A percentile compares a stretch with the other conserved stretches of the same genome.
Conservation (phyloP, 2,797 vertebrate species). For the Molossus molossus region DNA sequence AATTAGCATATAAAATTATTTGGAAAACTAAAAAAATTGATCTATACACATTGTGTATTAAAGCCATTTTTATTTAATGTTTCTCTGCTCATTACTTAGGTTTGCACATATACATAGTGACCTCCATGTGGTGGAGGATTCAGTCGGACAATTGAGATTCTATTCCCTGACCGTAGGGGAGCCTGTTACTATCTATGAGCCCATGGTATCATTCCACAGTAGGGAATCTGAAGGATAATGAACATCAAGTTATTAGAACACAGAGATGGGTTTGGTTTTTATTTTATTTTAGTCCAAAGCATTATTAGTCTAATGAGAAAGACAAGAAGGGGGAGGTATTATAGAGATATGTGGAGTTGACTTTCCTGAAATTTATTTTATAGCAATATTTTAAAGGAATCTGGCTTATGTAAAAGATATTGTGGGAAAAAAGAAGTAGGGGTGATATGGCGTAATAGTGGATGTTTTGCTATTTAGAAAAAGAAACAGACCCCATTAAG, state of each 20-base stretch:
- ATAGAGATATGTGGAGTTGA: not conserved
- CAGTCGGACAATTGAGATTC: not conserved
- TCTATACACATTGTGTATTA: constrained; percentile 2
- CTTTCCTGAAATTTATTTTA: constrained; percentile 1
- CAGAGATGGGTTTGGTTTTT: not conserved
- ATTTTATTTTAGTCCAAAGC: not conserved
- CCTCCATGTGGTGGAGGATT: not conserved
- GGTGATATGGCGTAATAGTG: not conserved
- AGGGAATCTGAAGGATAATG: constrained; percentile 2
- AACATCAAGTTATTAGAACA: not conserved
- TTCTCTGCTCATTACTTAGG: constrained; percentile 45
- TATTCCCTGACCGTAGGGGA: not conserved
- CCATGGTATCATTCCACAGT: not conserved
- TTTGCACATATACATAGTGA: not conserved
- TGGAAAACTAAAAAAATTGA: constrained; percentile 33
- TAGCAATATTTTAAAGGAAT: constrained; percentile 37
- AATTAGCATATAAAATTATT: constrained; percentile 62
- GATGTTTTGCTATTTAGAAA: constrained; percentile 33
- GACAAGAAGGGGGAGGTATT: not conserved
- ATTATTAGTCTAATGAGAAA: not conserved
- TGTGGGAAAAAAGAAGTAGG: not conserved
- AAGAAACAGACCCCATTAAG: not conserved
- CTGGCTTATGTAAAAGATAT: constrained; percentile 17
- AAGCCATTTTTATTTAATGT: constrained; percentile 39
- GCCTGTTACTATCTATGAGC: not conserved